Evolutionary conservation across 2,797 vertebrate species (phyloP), one percentile per base, ranked within the genome.

Genomic region (Girardinus metallicus): DNA sequence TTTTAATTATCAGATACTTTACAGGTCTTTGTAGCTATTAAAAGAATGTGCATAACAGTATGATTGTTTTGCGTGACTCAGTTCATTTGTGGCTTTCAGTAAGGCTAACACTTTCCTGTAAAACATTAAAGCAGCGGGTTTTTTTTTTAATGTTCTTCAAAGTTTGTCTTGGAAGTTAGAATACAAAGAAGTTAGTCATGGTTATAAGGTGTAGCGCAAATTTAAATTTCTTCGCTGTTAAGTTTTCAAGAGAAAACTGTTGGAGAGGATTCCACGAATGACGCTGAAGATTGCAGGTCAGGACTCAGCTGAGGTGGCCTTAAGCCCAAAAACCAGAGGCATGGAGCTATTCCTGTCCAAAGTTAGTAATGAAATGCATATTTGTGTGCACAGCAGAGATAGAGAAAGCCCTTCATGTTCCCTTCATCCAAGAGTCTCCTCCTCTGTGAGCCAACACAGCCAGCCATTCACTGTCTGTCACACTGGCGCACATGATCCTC

Each of bases 401-500:
- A 95, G 91, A 92, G 92, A 91, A 86, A 81, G 85, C 80, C 92
- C 92, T 92, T 93, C 92, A 89, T 91, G 88, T 92, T 84, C 85
- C 73, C 83, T 57, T 85, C 88, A 90, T 91, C 91, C 79, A 74
- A 5, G 36, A 87, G 85, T 92, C 79, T 89, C 93, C 80, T 91
- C 89, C 82, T 91, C 89, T 81, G 73, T 86, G 90, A 83, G 78
- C 89, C 85, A 93, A 95, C 93, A 96, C 90, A 93, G 92, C 85
- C 82, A 4, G 51, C 86, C 92, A 93, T 95, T 95, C 93, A 94
- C 87, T 85, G 90, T 87, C 92, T 66, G 87, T 92, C 92, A 92
- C 93, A 91, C 87, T 87, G 87, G 75, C 88, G 93, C 93, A 93
- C 93, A 94, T 95, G 94, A 94, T 86, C 83, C 90, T 91, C 87